Evolutionary conservation across 2,797 vertebrate genomes (phyloP).

Genomic region (Eidolon dupreanum): DNA sequence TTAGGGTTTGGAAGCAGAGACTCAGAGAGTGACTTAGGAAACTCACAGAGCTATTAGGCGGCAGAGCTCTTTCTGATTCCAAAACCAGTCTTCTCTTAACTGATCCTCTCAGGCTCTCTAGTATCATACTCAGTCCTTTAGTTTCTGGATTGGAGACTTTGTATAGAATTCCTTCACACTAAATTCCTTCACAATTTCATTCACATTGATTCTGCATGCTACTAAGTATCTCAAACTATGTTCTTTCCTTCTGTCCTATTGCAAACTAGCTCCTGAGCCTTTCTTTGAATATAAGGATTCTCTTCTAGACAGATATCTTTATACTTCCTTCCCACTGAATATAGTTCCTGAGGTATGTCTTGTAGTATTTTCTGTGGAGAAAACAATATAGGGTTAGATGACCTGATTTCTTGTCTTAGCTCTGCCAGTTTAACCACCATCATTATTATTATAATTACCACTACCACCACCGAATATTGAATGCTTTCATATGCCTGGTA

Average conservation of each 20-base stretch:
- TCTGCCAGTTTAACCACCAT: background rate
- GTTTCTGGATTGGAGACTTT: background rate
- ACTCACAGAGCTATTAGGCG: background rate
- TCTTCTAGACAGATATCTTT: background rate
- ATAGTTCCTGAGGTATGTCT: background rate
- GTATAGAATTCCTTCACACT: background rate
- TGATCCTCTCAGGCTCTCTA: background rate
- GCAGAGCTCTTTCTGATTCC: background rate
- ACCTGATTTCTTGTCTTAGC: background rate
- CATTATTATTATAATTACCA: background rate
- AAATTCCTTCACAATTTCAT: too few relatives aligned
- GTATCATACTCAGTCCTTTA: background rate
- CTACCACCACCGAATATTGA: background rate
- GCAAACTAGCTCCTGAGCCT: background rate
- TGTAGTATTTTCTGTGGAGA: background rate
- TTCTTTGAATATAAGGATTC: conserved; percentile 1
- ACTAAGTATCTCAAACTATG: background rate
- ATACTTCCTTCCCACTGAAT: background rate
- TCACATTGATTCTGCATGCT: background rate
- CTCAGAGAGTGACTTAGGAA: background rate
- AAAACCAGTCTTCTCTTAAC: background rate
- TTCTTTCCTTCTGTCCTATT: background rate
- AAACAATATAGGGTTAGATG: background rate
- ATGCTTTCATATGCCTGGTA: background rate
- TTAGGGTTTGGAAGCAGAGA: background rate